These are phyloP conservation scores for Lithosia quadra DNA, from an alignment of 2,888 invertebrate genomes.

Conservation along the genomic window DNA sequence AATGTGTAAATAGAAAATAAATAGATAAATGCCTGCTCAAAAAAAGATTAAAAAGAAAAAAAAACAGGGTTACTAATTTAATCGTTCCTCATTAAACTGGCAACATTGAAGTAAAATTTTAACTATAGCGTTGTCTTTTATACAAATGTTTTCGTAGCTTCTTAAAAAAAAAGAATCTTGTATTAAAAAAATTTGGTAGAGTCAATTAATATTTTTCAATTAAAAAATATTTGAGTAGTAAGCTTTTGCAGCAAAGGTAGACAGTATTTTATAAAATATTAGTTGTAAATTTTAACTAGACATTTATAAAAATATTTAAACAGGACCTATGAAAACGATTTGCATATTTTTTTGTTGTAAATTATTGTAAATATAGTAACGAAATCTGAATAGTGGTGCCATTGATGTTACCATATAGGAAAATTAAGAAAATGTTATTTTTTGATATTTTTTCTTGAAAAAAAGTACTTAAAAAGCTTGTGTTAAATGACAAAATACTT, in stretches of 20 bases:
- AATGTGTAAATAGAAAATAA: slow-evolving; percentile 46
- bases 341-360: slow-evolving; percentile 31
- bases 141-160: slow-evolving; percentile 48
- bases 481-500: slow-evolving; percentile 38
- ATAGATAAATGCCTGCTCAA: slow-evolving; percentile 66
- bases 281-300: slow-evolving; percentile 10
- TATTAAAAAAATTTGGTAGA: neutral
- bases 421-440: slow-evolving; percentile 50
- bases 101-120: slow-evolving; percentile 37
- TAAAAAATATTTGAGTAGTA: neutral
- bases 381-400: slow-evolving; percentile 72
- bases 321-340: slow-evolving; percentile 33
- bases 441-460: slow-evolving; percentile 59
- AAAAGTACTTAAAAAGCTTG: slow-evolving; percentile 51
- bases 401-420: slow-evolving; percentile 80
- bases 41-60: slow-evolving; percentile 55
- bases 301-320: neutral
- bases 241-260: slow-evolving; percentile 4
- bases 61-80: slow-evolving; percentile 60
- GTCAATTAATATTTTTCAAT: slow-evolving; percentile 11
- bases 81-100: slow-evolving; percentile 51
- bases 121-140: slow-evolving; percentile 41
- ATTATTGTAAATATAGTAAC: slow-evolving; percentile 44
- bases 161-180: slow-evolving; percentile 7
- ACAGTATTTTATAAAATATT: neutral